Evolutionary conservation across 2,797 vertebrate genomes (phyloP).

Genomic region (Discoglossus pictus): DNA sequence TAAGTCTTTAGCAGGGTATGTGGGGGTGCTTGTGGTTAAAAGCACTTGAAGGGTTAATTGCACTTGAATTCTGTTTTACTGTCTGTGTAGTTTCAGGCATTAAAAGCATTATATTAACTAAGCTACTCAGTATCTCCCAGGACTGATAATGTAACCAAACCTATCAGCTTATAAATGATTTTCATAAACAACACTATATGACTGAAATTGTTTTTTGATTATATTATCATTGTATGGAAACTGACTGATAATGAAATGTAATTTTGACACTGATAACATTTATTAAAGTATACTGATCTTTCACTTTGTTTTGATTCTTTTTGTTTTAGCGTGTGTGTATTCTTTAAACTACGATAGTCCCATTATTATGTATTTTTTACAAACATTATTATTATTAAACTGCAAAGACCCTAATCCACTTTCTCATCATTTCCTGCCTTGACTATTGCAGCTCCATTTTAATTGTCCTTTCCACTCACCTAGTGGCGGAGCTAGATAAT

Average conservation of each 20-base stretch:
- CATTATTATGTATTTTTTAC: too few relatives aligned
- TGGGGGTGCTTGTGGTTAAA: constrained; percentile 57
- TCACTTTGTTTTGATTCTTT: constrained; percentile 63
- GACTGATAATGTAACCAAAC: constrained; percentile 81
- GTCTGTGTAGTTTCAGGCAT: constrained; percentile 70
- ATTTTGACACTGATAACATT: constrained; percentile 98
- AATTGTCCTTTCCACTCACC: too few relatives aligned
- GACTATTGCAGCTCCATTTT: too few relatives aligned
- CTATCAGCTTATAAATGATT: constrained; percentile 76
- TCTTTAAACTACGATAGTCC: too few relatives aligned
- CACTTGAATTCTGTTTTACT: constrained; percentile 63
- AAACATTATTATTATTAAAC: too few relatives aligned
- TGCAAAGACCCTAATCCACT: too few relatives aligned
- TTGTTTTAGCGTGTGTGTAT: too few relatives aligned
- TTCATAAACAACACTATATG: constrained; percentile 73
- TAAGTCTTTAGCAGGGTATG: constrained; percentile 52
- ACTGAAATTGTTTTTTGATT: constrained; percentile 82
- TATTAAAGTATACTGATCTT: constrained; percentile 97
- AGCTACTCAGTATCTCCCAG: constrained; percentile 71
- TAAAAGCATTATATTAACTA: constrained; percentile 75
- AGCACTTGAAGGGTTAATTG: constrained; percentile 76
- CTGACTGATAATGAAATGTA: constrained; percentile 90
- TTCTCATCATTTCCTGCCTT: too few relatives aligned
- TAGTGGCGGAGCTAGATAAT: too few relatives aligned
- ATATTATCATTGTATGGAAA: constrained; percentile 86